Evolutionary conservation across 2,113 vertebrate genomes (phyloP).

Genomic region (Crotophaga sulcirostris): DNA sequence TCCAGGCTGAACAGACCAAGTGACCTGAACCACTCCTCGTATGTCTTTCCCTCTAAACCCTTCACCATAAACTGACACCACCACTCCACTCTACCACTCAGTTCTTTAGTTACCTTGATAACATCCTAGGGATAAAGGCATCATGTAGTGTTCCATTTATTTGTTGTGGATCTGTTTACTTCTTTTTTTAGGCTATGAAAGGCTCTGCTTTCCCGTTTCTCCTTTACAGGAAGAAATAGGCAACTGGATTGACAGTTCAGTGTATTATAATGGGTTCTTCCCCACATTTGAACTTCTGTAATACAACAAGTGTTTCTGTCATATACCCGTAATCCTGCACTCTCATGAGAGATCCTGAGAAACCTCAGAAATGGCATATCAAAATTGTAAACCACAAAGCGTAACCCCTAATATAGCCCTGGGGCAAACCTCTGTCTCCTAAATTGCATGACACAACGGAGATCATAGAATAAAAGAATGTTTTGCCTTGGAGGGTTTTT

Average conservation of each 20-base stretch:
- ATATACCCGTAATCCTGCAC: neutral
- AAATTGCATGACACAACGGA: conserved; percentile 19
- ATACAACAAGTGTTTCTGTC: conserved; percentile 26
- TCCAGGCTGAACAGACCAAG: too few relatives aligned
- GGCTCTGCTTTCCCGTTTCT: neutral
- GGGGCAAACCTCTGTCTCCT: conserved; percentile 51
- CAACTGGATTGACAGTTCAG: neutral
- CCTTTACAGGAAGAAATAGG: neutral
- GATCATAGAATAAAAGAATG: conserved; percentile 20
- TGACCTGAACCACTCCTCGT: too few relatives aligned
- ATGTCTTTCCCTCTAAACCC: too few relatives aligned
- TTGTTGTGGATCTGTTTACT: neutral
- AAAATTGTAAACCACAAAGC: conserved; percentile 63
- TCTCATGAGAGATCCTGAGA: conserved; percentile 35
- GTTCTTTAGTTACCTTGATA: neutral
- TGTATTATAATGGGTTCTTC: neutral
- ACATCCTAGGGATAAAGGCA: neutral
- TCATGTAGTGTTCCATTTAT: neutral
- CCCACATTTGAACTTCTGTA: neutral
- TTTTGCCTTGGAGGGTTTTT: conserved; percentile 45
- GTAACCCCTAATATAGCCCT: conserved; percentile 27
- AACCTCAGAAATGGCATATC: conserved; percentile 51
- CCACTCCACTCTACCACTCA: too few relatives aligned
- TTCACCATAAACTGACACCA: neutral
- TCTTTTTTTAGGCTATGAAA: neutral